Base-by-base conservation (phyloP, 1,140 invertebrate genomes). In the Augochlora pura region DNA sequence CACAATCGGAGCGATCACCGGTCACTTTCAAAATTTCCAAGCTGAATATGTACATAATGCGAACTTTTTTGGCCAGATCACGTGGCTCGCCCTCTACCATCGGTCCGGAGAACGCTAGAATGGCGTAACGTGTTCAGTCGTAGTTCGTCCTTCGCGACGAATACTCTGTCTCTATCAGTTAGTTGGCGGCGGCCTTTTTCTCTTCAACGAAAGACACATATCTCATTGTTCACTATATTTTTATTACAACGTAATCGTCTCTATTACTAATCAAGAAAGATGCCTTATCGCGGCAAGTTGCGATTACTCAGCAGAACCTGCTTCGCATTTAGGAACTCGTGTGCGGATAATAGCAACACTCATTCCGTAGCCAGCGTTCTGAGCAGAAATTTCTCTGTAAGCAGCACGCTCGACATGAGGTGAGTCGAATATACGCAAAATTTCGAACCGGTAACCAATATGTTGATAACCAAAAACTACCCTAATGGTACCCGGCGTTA, bases 341-440 rank as follows among this genome's bases (percentile, higher is more conserved):
- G 79, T 6, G 59, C 65, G 18, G 87, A 90, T n/a, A 83, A 88
- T 77, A 78, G 49, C 60, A 86, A 49, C 57, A 18, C 78, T 42
- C 80, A 77, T 72, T 79, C 88, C 59, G 63, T 78, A 46, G 69
- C 83, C 27, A 80, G 83, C 71, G 85, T 86, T 77, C 67, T 79
- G 75, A 75, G 83, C 49, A 83, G 85, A 10, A 90, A 90, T 87
- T 91, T 92, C 59, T 90, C 91, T 14, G 80, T 81, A 3, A 89
- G 85, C 62, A 80, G 70, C 64, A 16, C 90, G 74, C 84, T 90
- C 81, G 79, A 92, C 83, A 92, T 92, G 91, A 91, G 91, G 91
- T 92, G 69, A 91, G 89, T 85, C 16, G 8, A 46, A 54, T 8
- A 7, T 39, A 4, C 10, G 46, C 18, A 16, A n/a, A 18, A 10